Percentiles rank a stretch among this genome's conserved stretches.
Conservation (phyloP, 1,140 invertebrate genomes). For the Drosophila pseudoobscura region DNA sequence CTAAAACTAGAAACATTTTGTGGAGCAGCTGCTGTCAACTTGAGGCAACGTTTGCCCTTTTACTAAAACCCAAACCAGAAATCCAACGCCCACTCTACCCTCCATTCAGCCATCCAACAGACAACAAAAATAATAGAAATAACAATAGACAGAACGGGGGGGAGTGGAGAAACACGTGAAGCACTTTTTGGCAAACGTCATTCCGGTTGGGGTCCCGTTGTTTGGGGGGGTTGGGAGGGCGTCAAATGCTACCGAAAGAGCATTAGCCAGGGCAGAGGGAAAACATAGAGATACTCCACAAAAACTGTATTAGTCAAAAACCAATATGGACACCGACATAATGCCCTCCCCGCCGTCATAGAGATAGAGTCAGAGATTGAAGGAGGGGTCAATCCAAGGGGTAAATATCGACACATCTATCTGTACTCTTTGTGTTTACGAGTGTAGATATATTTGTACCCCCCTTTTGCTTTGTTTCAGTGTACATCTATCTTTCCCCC, state of each 20-base stretch:
- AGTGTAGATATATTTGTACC: too few relatives aligned
- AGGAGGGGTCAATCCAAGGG: too few relatives aligned
- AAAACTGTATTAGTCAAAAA: constrained; percentile 48
- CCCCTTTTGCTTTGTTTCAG: too few relatives aligned
- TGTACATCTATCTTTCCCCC: too few relatives aligned
- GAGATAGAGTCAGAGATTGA: not conserved
- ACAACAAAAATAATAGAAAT: constrained; percentile 1
- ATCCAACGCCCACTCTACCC: constrained; percentile 2
- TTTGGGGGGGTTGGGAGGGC: not conserved
- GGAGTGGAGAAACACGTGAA: constrained; percentile 46
- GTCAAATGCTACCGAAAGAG: constrained; percentile 52
- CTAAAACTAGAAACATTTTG: constrained; percentile 20
- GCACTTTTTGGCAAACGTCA: constrained; percentile 59
- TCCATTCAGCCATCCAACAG: too few relatives aligned
- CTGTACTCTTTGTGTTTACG: too few relatives aligned
- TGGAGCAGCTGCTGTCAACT: constrained; percentile 42
- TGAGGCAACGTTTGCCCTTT: constrained; percentile 48
- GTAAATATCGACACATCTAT: too few relatives aligned
- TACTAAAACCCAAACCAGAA: constrained; percentile 32
- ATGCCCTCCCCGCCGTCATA: constrained; percentile 28
- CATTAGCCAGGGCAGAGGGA: not conserved
- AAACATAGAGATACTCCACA: constrained; percentile 16
- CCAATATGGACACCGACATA: constrained; percentile 68
- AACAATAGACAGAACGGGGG: constrained; percentile 30
- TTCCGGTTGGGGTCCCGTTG: not conserved